Evolutionary conservation across 1,140 invertebrate species (phyloP), one percentile per base, ranked within the genome.

Genomic region (Kradibia gibbosae): DNA sequence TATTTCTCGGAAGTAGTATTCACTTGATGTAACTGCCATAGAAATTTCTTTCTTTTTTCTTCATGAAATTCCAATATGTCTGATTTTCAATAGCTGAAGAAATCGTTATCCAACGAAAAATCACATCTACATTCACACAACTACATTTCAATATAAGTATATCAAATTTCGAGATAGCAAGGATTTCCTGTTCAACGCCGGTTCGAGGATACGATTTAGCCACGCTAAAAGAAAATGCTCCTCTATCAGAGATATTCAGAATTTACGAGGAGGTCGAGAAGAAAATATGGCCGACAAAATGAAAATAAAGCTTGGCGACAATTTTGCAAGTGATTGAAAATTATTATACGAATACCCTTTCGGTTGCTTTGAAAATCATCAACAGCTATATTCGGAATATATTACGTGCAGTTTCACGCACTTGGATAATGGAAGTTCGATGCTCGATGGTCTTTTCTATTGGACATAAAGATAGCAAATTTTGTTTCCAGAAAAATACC

Each of bases 1-100:
- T 78, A 71, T 78, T 78, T 50, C 53, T 28, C 28, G 77, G n/a
- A 42, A 71, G 34, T 71, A 67, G 62, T 36, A 71, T 67, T 45
- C 36, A 78, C 34, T 65, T 55, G 34, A 57, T 75, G 73, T 42
- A 75, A 60, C n/a, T 73, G 34, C 42, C 4, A 28, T 5, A 25
- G 31, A 25, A 50, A 25, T 25, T 55, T 55, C 55, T 55, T 13
- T 42, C 22, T 42, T 11, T 50, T 76, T 76, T 25, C 34, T 25
- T 31, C n/a, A 7, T 34, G 11, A 55, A 39, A 78, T 55, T 78
- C 48, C 48, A 53, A 71, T 55, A 77, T 28, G 31, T 20, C 28
- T 36, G 48, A 39, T 71, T 25, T n/a, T n/a, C 20, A 17, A 53
- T 67, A 67, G 31, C 60, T 7, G 20, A 4, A 11, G 3, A 22